These are phyloP conservation scores for Antheraea pernyi DNA, from an alignment of 1,140 invertebrate species.

Conservation along the genomic window DNA sequence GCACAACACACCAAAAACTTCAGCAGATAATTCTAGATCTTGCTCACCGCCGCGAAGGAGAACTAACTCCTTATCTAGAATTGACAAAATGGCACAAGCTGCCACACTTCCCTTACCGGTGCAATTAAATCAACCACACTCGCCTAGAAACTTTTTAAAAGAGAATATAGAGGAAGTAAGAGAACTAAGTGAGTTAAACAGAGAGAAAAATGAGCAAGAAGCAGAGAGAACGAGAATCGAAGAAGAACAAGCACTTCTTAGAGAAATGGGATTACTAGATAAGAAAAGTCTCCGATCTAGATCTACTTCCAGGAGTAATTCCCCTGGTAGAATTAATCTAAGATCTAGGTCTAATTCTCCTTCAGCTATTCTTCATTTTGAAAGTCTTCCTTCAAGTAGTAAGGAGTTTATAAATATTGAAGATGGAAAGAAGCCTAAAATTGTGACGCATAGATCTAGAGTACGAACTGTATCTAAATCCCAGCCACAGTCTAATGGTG, in stretches of 20 bases:
- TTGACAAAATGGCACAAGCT: constrained; percentile 66
- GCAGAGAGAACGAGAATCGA: constrained; percentile 66
- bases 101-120: constrained; percentile 52
- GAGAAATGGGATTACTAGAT: constrained; percentile 70
- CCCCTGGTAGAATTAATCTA: constrained; percentile 61
- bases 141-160: constrained; percentile 72
- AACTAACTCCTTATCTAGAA: constrained; percentile 56
- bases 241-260: constrained; percentile 72
- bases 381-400: constrained; percentile 46
- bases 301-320: constrained; percentile 60
- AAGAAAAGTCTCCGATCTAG: constrained; percentile 42
- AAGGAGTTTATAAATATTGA: constrained; percentile 46
- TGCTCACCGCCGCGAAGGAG: constrained; percentile 61
- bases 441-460: constrained; percentile 56
- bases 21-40: constrained; percentile 65
- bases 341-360: constrained; percentile 73
- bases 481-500: constrained; percentile 70
- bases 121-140: constrained; percentile 47
- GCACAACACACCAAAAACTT: constrained; percentile 72
- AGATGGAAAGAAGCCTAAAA: constrained; percentile 39
- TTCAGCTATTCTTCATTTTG: constrained; percentile 57
- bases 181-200: constrained; percentile 73
- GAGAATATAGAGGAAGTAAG: constrained; percentile 76
- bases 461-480: constrained; percentile 60
- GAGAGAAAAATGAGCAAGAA: constrained; percentile 74